Percentiles rank a stretch among this genome's conserved stretches.
These are phyloP conservation scores for Tethya wilhelma DNA, from an alignment of 37 sponge, comb jelly and placozoan genomes.

Conservation along the genomic window DNA sequence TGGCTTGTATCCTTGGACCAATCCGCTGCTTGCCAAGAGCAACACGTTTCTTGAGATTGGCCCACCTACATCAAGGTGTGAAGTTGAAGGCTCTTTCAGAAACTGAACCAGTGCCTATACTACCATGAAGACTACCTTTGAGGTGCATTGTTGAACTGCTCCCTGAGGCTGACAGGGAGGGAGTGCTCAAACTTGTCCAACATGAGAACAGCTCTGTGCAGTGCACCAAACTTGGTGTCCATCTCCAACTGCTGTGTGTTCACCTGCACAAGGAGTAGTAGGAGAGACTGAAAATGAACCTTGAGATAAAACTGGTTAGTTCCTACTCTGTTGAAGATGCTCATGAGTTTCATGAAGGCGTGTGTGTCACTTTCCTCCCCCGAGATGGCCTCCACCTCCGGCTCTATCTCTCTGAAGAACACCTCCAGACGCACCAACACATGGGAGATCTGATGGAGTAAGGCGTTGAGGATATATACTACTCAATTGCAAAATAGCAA, in stretches of 20 bases:
- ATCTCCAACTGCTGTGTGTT: constrained; percentile 67
- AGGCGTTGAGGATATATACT: too few relatives aligned
- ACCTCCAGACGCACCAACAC: constrained; percentile 59
- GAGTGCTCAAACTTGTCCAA: constrained; percentile 54
- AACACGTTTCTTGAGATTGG: constrained; percentile 82
- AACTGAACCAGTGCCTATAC: not conserved
- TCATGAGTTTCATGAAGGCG: constrained; percentile 62
- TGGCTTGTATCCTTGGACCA: constrained; percentile 83
- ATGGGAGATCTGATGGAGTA: constrained; percentile 15
- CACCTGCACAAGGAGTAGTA: constrained; percentile 30
- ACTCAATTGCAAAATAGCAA: too few relatives aligned
- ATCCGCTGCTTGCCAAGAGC: constrained; percentile 90
- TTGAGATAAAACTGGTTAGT: not conserved
- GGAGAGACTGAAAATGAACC: not conserved
- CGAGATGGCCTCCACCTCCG: constrained; percentile 74
- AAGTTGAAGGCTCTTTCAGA: not conserved
- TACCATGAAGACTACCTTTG: constrained; percentile 37
- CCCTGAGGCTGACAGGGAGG: constrained; percentile 39
- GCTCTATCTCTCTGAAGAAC: constrained; percentile 79
- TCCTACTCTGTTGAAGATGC: constrained; percentile 70
- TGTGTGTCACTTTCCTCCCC: constrained; percentile 55
- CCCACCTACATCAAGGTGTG: constrained; percentile 59
- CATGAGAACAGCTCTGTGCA: constrained; percentile 67
- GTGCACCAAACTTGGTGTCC: constrained; percentile 84
- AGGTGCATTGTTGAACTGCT: constrained; percentile 76